phyloP scores from a whole-genome alignment of 2,113 vertebrate species.

The Chamaea fasciata region DNA sequence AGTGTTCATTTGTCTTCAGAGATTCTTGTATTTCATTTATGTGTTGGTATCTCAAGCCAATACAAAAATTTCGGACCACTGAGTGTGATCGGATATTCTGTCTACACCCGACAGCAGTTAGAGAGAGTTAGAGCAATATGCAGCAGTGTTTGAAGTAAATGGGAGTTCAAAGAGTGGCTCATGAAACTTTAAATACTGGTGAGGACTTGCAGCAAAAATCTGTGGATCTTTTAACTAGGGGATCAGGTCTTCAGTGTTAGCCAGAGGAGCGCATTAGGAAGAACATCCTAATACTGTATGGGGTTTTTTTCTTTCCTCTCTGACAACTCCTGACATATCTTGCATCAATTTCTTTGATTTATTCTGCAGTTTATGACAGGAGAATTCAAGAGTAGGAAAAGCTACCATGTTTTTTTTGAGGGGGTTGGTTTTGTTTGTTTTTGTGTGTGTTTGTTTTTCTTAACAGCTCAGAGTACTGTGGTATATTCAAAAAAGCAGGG shows the following conservation, averaged over 20 bases:
- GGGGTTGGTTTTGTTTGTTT: background rate
- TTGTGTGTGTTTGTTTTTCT: background rate
- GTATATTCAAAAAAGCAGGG: background rate
- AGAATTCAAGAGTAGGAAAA: background rate
- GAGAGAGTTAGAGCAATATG: background rate
- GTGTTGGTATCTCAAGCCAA: background rate
- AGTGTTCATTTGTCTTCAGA: background rate
- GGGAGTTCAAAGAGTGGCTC: background rate
- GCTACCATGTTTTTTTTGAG: background rate
- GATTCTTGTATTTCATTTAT: background rate
- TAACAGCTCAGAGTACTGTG: background rate
- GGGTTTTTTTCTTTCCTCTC: background rate
- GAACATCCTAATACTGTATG: background rate
- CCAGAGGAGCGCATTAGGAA: background rate
- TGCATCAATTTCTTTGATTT: background rate
- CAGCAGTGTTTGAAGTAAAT: background rate
- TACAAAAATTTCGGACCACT: background rate
- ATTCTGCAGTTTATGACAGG: background rate
- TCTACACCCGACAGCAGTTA: background rate
- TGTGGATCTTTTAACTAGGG: background rate
- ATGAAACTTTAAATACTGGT: conserved; percentile 3
- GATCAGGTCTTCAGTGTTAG: background rate
- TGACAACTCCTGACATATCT: background rate
- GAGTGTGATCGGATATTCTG: background rate
- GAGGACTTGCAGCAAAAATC: background rate